Conservation (phyloP, 2,113 vertebrate species). For the Xyliphius kryptos region DNA sequence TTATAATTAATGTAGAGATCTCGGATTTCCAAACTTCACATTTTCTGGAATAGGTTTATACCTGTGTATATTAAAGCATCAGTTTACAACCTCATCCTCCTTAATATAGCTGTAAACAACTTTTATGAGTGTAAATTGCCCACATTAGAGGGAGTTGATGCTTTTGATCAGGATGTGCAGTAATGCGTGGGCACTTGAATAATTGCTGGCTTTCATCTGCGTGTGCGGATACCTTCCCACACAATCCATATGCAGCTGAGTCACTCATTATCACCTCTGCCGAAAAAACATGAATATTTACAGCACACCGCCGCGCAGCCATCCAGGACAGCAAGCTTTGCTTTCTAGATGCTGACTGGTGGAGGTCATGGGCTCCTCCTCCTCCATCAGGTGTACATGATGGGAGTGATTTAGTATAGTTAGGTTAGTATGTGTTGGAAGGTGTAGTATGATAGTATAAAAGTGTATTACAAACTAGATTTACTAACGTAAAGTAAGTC, state of each 20-base stretch:
- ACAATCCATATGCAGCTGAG: slow-evolving; percentile 41
- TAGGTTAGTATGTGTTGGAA: neutral
- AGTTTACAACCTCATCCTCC: neutral
- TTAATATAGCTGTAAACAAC: slow-evolving; percentile 1
- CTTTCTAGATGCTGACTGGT: slow-evolving; percentile 1
- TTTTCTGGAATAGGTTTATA: no score
- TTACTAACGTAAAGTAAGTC: slow-evolving; percentile 29
- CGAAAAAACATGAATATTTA: slow-evolving; percentile 31
- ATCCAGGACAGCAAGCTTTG: slow-evolving; percentile 3
- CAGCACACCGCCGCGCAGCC: slow-evolving; percentile 7
- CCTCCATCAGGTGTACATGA: neutral
- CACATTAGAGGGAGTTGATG: slow-evolving; percentile 4
- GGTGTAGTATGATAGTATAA: neutral
- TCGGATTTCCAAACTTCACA: no score
- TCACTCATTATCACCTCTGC: slow-evolving; percentile 37
- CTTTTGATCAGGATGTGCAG: slow-evolving; percentile 35
- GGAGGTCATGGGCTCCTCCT: neutral
- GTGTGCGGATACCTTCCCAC: slow-evolving; percentile 40
- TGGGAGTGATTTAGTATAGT: neutral
- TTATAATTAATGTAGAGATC: no score
- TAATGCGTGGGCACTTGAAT: slow-evolving; percentile 34
- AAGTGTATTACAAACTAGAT: no score
- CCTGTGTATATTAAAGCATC: neutral
- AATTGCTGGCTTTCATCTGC: slow-evolving; percentile 41
- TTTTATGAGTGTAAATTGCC: neutral